Base-by-base conservation (phyloP, 2,888 invertebrate genomes). In the Thecocarcelia acutangulata region DNA sequence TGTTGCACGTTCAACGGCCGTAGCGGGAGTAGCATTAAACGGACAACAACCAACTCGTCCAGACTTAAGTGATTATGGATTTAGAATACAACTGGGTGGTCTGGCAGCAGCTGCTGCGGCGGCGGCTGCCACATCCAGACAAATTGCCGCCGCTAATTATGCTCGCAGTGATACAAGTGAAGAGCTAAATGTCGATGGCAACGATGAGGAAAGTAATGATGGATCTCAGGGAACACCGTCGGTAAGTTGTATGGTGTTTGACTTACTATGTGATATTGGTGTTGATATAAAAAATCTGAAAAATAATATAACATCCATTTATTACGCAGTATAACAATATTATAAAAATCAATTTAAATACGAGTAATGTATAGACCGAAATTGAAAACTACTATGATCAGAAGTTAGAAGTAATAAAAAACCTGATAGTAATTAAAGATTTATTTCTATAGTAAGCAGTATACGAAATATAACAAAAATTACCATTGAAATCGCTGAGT, bases 21-120 rank as follows among this genome's bases (percentile, higher is more conserved):
- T 73, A 4, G 56, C 79, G 1, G 81, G 83, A 3, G 81, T 83
- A 11, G 81, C 83, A 33, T 80, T 85, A 56, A 85, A 78, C 48
- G 44, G 72, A 37, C 74, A 68, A 68, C 83, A 84, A n/a, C 85
- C 86, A 17, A 83, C 87, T 11, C 85, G 88, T n/a, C 86, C 87
- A 44, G 91, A 91, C 84, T 86, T 91, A 81, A 90, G 91, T 64
- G 91, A 91, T 86, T 91, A 91, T 81, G 91, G 91, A 42, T 91
- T 91, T 85, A 88, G 91, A 88, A 91, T 91, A 90, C 91, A 91
- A 83, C 85, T 91, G 84, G 91, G 91, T 40, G 91, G 91, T 5
- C 85, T 91, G 82, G 89, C 91, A 33, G 88, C 90, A n/a, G 90
- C 90, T 12, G 90, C 90, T 11, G 90, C 89, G 5, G 89, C 90